A percentile compares a stretch with the other conserved stretches of the same genome.
Evolutionary conservation across 2,113 vertebrate genomes (phyloP).

Genomic region (Corythaeola cristata): DNA sequence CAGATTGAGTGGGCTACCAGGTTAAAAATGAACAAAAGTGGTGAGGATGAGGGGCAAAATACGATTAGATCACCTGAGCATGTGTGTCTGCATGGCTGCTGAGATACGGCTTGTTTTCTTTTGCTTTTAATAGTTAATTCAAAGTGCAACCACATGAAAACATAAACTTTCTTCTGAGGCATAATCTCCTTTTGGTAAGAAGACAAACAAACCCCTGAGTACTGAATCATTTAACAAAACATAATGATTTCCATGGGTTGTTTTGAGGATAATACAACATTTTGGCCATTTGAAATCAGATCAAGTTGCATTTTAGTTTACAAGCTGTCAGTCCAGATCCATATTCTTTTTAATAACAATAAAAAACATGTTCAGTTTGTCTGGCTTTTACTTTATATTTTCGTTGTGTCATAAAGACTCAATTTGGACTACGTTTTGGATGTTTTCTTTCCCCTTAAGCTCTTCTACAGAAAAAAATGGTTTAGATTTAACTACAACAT

Average conservation of each 20-base stretch:
- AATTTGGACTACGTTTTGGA: slow-evolving; percentile 26
- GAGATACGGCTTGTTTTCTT: neutral
- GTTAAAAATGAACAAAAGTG: neutral
- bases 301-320: slow-evolving; percentile 15
- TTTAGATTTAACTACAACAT: slow-evolving; percentile 12
- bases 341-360: slow-evolving; percentile 46
- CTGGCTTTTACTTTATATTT: slow-evolving; percentile 35
- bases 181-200: neutral
- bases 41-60: neutral
- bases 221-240: neutral
- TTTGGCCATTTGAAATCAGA: slow-evolving; percentile 34
- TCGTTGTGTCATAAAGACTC: slow-evolving; percentile 19
- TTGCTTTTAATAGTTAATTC: neutral
- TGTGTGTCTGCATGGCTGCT: neutral
- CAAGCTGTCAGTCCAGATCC: slow-evolving; percentile 45
- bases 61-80: neutral
- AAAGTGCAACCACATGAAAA: neutral
- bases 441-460: slow-evolving; percentile 39
- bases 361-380: slow-evolving; percentile 42
- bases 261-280: neutral
- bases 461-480: neutral
- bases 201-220: neutral
- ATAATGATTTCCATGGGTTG: neutral
- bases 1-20: neutral
- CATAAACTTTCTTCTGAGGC: neutral